Percentiles rank a stretch among this genome's conserved stretches.
Conservation (phyloP, 2,888 invertebrate species). For the Cheilosia vulpina region DNA sequence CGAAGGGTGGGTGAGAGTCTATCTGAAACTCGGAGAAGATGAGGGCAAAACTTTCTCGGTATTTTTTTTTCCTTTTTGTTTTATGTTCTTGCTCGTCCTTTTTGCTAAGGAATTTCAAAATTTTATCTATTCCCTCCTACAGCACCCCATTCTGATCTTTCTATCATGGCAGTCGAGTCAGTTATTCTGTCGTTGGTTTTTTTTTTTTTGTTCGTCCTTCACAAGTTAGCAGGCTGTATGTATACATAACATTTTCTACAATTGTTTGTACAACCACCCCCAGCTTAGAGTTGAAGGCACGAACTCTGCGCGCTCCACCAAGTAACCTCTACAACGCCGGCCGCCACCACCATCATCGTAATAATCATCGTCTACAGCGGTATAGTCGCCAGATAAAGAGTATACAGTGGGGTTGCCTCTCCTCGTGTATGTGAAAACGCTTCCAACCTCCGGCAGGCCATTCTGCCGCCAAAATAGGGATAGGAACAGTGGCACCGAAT, state of each 20-base stretch:
- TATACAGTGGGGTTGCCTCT: slow-evolving; percentile 50
- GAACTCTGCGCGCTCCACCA: slow-evolving; percentile 66
- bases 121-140: slow-evolving; percentile 46
- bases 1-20: slow-evolving; percentile 1
- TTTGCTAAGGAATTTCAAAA: slow-evolving; percentile 58
- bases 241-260: slow-evolving; percentile 5
- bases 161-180: slow-evolving; percentile 48
- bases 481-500: slow-evolving; percentile 71
- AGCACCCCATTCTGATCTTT: slow-evolving; percentile 10
- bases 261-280: slow-evolving; percentile 6
- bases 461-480: slow-evolving; percentile 30
- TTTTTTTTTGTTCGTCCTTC: slow-evolving; percentile 45
- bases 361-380: slow-evolving; percentile 54
- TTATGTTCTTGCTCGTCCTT: slow-evolving; percentile 3
- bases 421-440: slow-evolving; percentile 28
- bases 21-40: slow-evolving; percentile 37
- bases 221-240: slow-evolving; percentile 55
- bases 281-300: slow-evolving; percentile 60
- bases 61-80: slow-evolving; percentile 36
- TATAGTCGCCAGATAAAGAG: slow-evolving; percentile 42
- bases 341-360: slow-evolving; percentile 36
- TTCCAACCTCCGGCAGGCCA: slow-evolving; percentile 37
- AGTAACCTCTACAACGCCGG: slow-evolving; percentile 61
- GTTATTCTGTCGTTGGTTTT: slow-evolving; percentile 43
- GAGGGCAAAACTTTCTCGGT: slow-evolving; percentile 61